Conservation (phyloP, 2,888 invertebrate genomes). For the Tetragnatha montana region DNA sequence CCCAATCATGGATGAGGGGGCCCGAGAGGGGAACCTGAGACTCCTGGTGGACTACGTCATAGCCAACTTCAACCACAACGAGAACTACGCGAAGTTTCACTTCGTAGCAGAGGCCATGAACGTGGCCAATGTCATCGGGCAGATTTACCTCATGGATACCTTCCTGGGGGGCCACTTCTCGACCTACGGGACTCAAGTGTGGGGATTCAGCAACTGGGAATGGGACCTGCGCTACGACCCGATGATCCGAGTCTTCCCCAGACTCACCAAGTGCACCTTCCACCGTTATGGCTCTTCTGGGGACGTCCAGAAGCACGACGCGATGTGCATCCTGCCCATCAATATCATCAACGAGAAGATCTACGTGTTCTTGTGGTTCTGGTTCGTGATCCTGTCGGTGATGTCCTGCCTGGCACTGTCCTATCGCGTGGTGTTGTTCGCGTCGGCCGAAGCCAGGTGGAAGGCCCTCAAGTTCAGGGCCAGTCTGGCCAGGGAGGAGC, state of each 20-base stretch:
- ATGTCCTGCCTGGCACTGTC: slow-evolving; percentile 86
- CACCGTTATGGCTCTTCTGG: slow-evolving; percentile 92
- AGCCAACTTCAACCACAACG: slow-evolving; percentile 85
- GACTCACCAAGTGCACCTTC: slow-evolving; percentile 93
- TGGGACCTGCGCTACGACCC: slow-evolving; percentile 72
- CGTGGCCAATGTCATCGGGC: slow-evolving; percentile 73
- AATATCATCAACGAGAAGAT: slow-evolving; percentile 96
- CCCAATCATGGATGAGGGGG: slow-evolving; percentile 65
- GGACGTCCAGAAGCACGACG: slow-evolving; percentile 90
- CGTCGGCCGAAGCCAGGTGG: slow-evolving; percentile 85
- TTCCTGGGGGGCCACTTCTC: slow-evolving; percentile 73
- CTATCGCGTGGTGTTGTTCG: slow-evolving; percentile 83
- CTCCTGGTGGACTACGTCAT: slow-evolving; percentile 80
- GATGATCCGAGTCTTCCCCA: slow-evolving; percentile 84
- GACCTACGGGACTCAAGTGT: slow-evolving; percentile 77
- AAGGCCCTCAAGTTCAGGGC: slow-evolving; percentile 89
- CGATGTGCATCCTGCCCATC: slow-evolving; percentile 88
- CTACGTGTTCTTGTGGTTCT: slow-evolving; percentile 79
- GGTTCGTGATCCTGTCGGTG: slow-evolving; percentile 82
- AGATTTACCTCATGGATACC: slow-evolving; percentile 73
- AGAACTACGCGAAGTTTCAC: slow-evolving; percentile 81
- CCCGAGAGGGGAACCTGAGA: slow-evolving; percentile 41
- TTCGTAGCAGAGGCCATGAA: slow-evolving; percentile 72
- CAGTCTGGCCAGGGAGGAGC: slow-evolving; percentile 85
- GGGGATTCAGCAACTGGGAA: slow-evolving; percentile 72